Evolutionary conservation across 2,888 invertebrate genomes (phyloP).

Genomic region (Pseudococcus viburni): DNA sequence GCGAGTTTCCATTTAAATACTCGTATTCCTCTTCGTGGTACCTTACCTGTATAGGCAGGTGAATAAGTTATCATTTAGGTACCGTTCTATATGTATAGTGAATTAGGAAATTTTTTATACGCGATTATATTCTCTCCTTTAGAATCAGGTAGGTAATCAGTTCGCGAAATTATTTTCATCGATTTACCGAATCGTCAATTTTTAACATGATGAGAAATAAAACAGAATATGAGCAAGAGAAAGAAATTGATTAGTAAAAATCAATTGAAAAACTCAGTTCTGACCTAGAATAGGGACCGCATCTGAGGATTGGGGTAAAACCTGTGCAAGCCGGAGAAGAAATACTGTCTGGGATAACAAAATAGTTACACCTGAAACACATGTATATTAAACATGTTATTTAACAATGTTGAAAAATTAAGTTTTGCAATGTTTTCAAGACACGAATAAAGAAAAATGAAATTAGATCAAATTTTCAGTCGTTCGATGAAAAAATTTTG

Average conservation of each 20-base stretch:
- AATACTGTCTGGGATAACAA: constrained; percentile 99
- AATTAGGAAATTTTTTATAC: neutral
- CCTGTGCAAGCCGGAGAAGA: constrained; percentile 98
- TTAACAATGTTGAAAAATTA: too few relatives aligned
- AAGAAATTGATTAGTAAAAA: constrained; percentile 8
- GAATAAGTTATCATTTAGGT: neutral
- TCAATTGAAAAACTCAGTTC: constrained; percentile 57
- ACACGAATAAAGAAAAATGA: too few relatives aligned
- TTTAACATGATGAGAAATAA: neutral
- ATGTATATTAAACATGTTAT: constrained; percentile 46
- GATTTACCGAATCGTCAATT: neutral
- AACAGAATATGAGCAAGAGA: neutral
- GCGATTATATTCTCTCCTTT: neutral
- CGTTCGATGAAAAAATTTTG: too few relatives aligned
- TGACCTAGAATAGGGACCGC: constrained; percentile 98
- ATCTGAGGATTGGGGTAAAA: constrained; percentile 99
- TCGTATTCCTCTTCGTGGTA: neutral
- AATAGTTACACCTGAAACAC: constrained; percentile 95
- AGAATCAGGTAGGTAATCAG: neutral
- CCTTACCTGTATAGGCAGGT: neutral
- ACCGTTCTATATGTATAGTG: neutral
- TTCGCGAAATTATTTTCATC: neutral
- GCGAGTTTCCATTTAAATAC: neutral
- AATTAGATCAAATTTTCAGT: too few relatives aligned
- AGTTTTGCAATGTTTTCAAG: too few relatives aligned